phyloP scores from a whole-genome alignment of 2,113 vertebrate genomes.

The Nothocercus nigrocapillus region DNA sequence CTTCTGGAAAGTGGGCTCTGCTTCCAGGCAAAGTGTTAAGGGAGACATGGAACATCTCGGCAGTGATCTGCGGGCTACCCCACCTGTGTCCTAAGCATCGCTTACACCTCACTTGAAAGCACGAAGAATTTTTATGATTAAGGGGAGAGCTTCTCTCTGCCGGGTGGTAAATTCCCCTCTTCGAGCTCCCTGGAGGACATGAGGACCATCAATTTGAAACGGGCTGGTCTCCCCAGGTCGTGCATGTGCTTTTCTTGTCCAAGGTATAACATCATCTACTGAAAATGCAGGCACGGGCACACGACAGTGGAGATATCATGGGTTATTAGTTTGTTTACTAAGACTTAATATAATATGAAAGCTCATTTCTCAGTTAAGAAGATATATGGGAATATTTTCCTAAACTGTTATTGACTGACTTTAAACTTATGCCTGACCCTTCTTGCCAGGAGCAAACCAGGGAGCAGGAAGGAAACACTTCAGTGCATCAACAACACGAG shows the following conservation, averaged over 20 bases:
- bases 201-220: neutral
- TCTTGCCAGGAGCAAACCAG: neutral
- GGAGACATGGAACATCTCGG: neutral
- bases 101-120: neutral
- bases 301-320: neutral
- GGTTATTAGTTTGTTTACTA: neutral
- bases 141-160: neutral
- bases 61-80: neutral
- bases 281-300: rapidly evolving
- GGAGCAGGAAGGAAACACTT: constrained; percentile 11
- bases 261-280: neutral
- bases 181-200: neutral
- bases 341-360: neutral
- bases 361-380: neutral
- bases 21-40: rapidly evolving
- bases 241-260: neutral
- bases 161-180: neutral
- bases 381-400: neutral
- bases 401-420: neutral
- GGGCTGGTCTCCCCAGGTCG: neutral
- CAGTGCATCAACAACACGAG: neutral
- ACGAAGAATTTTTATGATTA: neutral
- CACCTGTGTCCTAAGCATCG: neutral
- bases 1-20: neutral
- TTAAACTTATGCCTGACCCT: neutral